These are phyloP conservation scores for Genyomyrus donnyi DNA, from an alignment of 2,113 vertebrate species.

Conservation along the genomic window DNA sequence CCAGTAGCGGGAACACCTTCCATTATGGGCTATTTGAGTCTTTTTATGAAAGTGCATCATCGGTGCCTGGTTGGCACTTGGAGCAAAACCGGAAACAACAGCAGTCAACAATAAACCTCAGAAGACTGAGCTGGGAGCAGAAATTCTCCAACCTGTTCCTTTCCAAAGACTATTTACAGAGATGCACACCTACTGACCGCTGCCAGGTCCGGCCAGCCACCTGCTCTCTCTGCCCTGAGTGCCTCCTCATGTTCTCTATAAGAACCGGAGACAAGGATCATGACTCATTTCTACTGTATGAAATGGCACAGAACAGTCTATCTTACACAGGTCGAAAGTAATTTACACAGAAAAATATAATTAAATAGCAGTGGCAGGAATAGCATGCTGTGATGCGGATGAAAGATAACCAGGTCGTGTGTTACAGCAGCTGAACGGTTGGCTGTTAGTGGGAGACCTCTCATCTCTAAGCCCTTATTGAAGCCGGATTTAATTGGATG, in stretches of 20 bases:
- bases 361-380: slow-evolving; percentile 1
- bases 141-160: background rate
- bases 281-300: background rate
- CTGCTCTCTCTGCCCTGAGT: background rate
- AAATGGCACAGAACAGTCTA: background rate
- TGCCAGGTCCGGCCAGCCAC: background rate
- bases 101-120: background rate
- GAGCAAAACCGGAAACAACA: background rate
- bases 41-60: background rate
- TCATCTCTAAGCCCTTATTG: slow-evolving; percentile 21
- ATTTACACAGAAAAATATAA: slow-evolving; percentile 18
- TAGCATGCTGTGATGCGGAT: background rate
- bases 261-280: background rate
- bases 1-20: background rate
- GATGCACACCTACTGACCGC: background rate
- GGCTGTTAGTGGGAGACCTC: background rate
- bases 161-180: background rate
- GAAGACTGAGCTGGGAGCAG: background rate
- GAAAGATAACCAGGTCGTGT: slow-evolving; percentile 12
- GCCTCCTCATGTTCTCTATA: background rate
- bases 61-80: background rate
- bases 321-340: background rate
- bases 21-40: background rate
- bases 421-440: slow-evolving; percentile 1
- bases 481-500: slow-evolving; percentile 20